Conservation (phyloP, 1,140 invertebrate species). For the Diabrotica virgifera region DNA sequence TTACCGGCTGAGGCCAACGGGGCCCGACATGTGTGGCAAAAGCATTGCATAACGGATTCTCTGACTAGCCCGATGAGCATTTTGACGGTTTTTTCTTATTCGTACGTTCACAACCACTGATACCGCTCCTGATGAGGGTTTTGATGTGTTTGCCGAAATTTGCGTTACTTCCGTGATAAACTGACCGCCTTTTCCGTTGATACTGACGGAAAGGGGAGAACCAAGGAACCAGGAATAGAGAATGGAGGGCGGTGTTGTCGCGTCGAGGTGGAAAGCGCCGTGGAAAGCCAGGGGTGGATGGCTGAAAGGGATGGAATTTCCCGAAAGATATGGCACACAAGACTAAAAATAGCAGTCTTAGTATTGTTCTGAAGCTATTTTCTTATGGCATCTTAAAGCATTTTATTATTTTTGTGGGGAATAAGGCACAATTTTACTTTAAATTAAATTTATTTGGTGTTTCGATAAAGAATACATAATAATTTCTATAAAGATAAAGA, state of each 20-base stretch:
- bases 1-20: constrained; percentile 71
- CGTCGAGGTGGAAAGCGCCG: neutral
- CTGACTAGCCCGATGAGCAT: constrained; percentile 83
- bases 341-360: too few species aligned
- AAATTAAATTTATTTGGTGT: too few species aligned
- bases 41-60: constrained; percentile 84
- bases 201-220: neutral
- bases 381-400: too few species aligned
- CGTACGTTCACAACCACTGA: neutral
- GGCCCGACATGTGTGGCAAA: constrained; percentile 84
- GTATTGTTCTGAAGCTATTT: too few species aligned
- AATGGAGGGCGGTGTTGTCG: neutral
- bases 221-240: constrained; percentile 3
- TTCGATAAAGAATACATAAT: too few species aligned
- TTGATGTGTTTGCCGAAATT: constrained; percentile 2
- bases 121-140: neutral
- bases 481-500: too few species aligned
- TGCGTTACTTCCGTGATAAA: neutral
- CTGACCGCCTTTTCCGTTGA: neutral
- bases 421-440: too few species aligned
- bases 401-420: too few species aligned
- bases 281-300: neutral
- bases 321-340: too few species aligned
- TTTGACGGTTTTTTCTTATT: constrained; percentile 44
- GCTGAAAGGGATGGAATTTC: too few species aligned